Conservation (phyloP, 2,797 vertebrate species). For the Poecilia velifera region DNA sequence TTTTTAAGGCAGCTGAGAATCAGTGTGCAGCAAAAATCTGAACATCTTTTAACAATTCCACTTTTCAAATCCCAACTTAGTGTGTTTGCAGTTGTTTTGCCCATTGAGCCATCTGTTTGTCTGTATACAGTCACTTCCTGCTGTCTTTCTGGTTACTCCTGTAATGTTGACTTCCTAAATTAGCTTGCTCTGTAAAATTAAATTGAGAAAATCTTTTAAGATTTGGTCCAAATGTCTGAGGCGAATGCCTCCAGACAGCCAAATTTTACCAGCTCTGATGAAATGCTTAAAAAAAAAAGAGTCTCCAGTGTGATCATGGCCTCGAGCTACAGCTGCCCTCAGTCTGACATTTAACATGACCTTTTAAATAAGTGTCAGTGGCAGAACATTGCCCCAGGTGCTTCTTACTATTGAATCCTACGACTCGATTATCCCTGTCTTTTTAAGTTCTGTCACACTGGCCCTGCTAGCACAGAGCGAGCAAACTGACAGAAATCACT, state of each 20-base stretch:
- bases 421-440: slow-evolving; percentile 31
- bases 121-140: not conserved
- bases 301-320: slow-evolving; percentile 32
- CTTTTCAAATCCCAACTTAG: not conserved
- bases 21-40: not conserved
- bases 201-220: not conserved
- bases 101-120: not conserved
- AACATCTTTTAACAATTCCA: not conserved
- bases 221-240: not conserved
- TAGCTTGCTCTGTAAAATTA: not conserved
- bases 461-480: slow-evolving; percentile 6
- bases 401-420: slow-evolving; percentile 34
- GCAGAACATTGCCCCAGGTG: slow-evolving; percentile 55
- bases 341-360: slow-evolving; percentile 67
- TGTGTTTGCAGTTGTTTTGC: not conserved
- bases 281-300: slow-evolving; percentile 23
- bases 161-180: not conserved
- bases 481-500: slow-evolving; percentile 14
- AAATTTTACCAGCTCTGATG: slow-evolving; percentile 3
- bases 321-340: slow-evolving; percentile 51
- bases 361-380: slow-evolving; percentile 54
- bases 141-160: not conserved
- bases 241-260: not conserved
- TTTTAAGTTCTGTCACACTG: not conserved
- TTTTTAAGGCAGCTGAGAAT: not conserved